phyloP scores from a whole-genome alignment of 2,797 vertebrate genomes.

The Carcharodon carcharias region DNA sequence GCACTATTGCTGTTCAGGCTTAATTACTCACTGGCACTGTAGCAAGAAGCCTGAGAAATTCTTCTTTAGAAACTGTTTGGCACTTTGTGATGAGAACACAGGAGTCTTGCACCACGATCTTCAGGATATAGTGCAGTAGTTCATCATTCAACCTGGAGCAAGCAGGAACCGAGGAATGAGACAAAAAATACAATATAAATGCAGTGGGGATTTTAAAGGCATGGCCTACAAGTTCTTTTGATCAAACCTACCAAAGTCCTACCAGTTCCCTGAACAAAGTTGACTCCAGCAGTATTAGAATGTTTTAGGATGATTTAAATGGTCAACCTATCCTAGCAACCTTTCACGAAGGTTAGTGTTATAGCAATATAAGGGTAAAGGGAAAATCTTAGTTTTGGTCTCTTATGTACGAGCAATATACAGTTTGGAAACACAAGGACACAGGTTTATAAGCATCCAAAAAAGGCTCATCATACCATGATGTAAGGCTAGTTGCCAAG shows the following conservation, averaged over 20 bases:
- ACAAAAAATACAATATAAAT: background rate
- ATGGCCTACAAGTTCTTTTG: background rate
- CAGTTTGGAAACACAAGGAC: background rate
- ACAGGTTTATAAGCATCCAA: background rate
- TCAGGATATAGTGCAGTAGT: conserved; percentile 92
- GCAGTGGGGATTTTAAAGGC: background rate
- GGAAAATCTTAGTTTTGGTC: background rate
- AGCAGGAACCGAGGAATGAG: conserved; percentile 43
- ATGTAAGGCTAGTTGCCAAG: background rate
- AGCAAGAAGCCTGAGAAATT: conserved; percentile 96
- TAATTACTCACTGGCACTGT: conserved; percentile 87
- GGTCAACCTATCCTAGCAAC: background rate
- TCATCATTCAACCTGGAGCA: conserved; percentile 84
- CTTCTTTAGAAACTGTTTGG: conserved; percentile 92
- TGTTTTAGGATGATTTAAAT: background rate
- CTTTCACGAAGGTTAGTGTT: background rate
- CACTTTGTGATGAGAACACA: conserved; percentile 98
- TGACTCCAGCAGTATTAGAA: background rate
- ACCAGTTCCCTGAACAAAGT: background rate
- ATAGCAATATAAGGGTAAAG: background rate
- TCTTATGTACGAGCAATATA: background rate
- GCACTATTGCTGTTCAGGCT: background rate
- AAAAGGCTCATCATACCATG: background rate
- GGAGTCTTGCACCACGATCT: conserved; percentile 94
- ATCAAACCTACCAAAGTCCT: background rate